Evolutionary conservation across 2,113 vertebrate species (phyloP), one percentile per base, ranked within the genome.

Genomic region (Choloepus hoffmanni): DNA sequence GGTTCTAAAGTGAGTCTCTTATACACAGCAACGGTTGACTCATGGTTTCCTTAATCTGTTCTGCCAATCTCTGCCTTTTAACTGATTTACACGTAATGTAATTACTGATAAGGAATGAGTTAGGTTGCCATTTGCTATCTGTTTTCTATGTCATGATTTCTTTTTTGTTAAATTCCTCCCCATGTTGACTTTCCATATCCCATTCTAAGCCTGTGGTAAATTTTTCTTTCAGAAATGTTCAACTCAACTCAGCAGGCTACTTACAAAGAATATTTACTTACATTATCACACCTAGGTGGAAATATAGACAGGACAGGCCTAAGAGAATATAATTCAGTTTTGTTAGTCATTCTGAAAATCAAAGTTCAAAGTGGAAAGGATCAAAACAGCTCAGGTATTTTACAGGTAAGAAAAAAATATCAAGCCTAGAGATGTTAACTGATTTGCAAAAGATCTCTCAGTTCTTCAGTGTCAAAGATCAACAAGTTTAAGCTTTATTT

Each of bases 211-310:
- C 65, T 89, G 11, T 55, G 12, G 5, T 43, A 40, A 68, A 45
- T 74, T 43, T 45, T 86, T 68, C 74, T 78, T 45, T 15, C 30
- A 68, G 30, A 90, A 85, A 94, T 24, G 21, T 92, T 63, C 72
- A 82, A 78, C 16, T 67, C 55, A 62, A 82, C 16, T 58, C 15
- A 82, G 83, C 40, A 55, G 11, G 10, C 76, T 88, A 67, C 26
- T 91, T 73, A 94, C 26, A 68, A 90, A 85, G 33, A 84, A 72
- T 4, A n/a, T 74, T 33, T 65, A 45, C 76, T 84, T 93, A 43
- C 30, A 70, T 84, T 45, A 58, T 65, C 18, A 85, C 28, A 76
- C 55, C 70, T 23, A 82, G 43, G 30, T 89, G 24, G 60, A 78
- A 74, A 92, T 74, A 53, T 53, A 55, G n/a, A 58, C 83, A 85